Conservation (phyloP, 1,140 invertebrate species). For the Zaprionus kolodkinae region DNA sequence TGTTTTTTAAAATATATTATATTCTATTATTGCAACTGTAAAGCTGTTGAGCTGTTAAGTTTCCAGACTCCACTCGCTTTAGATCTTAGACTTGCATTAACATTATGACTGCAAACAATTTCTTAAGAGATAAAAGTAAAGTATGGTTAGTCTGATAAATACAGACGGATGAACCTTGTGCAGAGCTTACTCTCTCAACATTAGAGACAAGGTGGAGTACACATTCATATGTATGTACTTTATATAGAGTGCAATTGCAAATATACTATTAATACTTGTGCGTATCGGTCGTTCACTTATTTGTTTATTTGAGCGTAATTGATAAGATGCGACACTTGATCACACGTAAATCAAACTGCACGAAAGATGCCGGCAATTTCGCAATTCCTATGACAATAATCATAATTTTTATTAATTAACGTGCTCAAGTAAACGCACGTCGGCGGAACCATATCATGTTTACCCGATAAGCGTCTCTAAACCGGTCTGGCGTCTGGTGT, state of each 20-base stretch:
- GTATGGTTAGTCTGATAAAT: background rate
- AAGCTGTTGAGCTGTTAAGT: background rate
- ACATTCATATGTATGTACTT: background rate
- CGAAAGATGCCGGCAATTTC: constrained; percentile 17
- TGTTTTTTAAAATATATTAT: background rate
- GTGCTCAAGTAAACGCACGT: background rate
- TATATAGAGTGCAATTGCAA: background rate
- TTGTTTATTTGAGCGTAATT: constrained; percentile 34
- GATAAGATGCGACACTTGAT: constrained; percentile 24
- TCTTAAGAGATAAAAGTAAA: background rate
- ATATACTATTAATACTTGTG: background rate
- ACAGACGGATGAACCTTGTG: constrained; percentile 1
- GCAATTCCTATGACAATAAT: constrained; percentile 19
- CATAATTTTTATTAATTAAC: constrained; percentile 38
- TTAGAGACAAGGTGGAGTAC: background rate
- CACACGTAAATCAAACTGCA: constrained; percentile 29
- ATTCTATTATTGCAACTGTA: background rate
- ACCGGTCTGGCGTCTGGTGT: background rate
- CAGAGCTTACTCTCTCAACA: background rate
- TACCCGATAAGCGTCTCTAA: background rate
- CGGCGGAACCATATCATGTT: background rate
- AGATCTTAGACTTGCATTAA: background rate
- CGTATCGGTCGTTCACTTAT: constrained; percentile 38
- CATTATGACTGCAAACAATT: background rate
- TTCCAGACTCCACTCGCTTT: background rate